Evolutionary conservation across 2,113 vertebrate species (phyloP).

Genomic region (Recurvirostra avosetta): DNA sequence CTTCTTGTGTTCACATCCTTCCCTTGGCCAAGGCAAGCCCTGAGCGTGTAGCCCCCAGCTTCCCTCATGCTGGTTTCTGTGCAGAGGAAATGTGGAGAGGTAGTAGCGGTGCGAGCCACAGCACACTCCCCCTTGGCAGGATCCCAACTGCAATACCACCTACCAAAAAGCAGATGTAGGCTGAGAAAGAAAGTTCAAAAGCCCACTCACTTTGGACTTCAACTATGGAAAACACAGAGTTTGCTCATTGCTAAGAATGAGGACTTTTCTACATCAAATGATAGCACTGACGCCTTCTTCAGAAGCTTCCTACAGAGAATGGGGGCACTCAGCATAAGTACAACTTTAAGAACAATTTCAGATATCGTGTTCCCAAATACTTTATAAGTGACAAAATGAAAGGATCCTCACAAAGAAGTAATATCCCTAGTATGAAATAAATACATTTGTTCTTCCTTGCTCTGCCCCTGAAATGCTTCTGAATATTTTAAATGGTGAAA

Average conservation of each 20-base stretch:
- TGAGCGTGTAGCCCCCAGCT: not conserved
- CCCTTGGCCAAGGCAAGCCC: not conserved
- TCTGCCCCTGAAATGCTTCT: not conserved
- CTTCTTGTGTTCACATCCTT: not conserved
- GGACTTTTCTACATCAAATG: not conserved
- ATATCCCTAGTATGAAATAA: not conserved
- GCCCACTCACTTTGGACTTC: not conserved
- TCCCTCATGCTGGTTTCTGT: not conserved
- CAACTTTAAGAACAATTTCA: not conserved
- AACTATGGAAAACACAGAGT: fast-evolving
- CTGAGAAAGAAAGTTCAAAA: not conserved
- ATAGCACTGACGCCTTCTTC: not conserved
- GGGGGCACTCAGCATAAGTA: not conserved
- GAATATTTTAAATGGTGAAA: not conserved
- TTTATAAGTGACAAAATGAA: not conserved
- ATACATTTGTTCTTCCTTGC: not conserved
- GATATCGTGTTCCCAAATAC: not conserved
- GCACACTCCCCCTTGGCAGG: not conserved
- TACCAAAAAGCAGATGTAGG: not conserved
- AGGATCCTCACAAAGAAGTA: not conserved
- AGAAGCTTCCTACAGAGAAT: not conserved
- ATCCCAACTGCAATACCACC: not conserved
- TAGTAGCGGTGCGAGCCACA: not conserved
- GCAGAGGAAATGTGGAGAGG: not conserved
- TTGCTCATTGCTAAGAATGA: not conserved